Conservation (phyloP, 2,113 vertebrate genomes). For the Pterophyllum scalare region DNA sequence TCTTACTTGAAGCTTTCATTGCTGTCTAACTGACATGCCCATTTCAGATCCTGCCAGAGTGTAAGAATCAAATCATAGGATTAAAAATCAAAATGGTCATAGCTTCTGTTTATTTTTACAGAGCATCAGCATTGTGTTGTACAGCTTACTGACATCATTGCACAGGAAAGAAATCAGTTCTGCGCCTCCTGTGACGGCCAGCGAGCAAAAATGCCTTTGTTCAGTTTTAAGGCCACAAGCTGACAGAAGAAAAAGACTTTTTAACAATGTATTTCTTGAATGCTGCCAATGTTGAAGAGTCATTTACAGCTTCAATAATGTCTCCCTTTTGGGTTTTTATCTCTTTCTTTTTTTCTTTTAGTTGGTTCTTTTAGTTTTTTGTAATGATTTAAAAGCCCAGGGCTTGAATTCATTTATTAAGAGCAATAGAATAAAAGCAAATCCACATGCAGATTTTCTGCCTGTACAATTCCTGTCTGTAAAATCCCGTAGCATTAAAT, state of each 20-base stretch:
- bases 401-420: not conserved
- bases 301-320: not conserved
- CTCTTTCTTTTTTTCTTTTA: not conserved
- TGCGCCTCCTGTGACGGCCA: not conserved
- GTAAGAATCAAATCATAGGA: not conserved
- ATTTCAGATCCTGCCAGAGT: not conserved
- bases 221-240: not conserved
- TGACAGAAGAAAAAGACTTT: not conserved
- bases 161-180: not conserved
- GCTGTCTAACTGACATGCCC: not conserved
- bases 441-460: not conserved
- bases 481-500: constrained; percentile 21
- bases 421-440: not conserved
- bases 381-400: not conserved
- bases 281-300: not conserved
- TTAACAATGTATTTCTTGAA: not conserved
- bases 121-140: not conserved
- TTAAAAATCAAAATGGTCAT: not conserved
- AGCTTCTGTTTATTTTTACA: not conserved
- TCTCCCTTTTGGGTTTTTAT: not conserved
- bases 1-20: no score
- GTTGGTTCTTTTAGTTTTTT: not conserved
- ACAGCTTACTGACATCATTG: not conserved
- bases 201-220: not conserved
- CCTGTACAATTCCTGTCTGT: not conserved